A percentile compares a stretch with the other conserved stretches of the same genome.
phyloP scores from a whole-genome alignment of 1,140 invertebrate species.

The Eciton burchellii region DNA sequence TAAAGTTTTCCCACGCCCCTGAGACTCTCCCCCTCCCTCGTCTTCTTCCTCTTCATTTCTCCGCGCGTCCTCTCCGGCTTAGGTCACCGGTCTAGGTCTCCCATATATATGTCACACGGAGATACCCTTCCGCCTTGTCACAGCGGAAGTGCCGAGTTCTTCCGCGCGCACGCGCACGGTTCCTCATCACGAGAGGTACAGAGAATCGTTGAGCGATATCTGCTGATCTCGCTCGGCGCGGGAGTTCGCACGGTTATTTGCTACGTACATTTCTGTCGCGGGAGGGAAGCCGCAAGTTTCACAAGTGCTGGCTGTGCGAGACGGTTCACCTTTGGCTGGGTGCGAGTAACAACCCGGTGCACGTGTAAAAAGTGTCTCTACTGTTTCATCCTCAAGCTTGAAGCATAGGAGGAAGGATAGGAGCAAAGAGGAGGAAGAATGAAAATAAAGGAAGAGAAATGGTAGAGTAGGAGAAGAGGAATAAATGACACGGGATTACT shows the following conservation, averaged over 20 bases:
- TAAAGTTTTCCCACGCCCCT: slow-evolving; percentile 49
- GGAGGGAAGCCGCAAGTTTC: not conserved
- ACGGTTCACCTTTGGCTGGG: not conserved
- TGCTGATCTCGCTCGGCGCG: no score
- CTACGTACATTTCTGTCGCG: slow-evolving; percentile 2
- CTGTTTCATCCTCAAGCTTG: not conserved
- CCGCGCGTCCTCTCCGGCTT: no score
- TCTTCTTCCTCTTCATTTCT: not conserved
- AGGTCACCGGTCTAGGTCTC: slow-evolving; percentile 6
- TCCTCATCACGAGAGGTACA: not conserved
- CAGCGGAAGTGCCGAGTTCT: not conserved
- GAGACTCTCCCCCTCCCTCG: slow-evolving; percentile 3
- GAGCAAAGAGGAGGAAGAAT: not conserved
- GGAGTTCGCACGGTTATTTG: not conserved
- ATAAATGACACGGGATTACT: no score
- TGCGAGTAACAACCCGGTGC: not conserved
- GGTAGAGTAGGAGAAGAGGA: no score
- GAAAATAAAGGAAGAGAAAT: no score
- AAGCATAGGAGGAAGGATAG: not conserved
- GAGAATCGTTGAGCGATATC: not conserved
- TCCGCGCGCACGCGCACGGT: not conserved
- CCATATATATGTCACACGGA: not conserved
- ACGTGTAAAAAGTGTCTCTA: not conserved
- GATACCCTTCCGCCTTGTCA: not conserved
- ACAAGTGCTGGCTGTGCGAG: not conserved